These are phyloP conservation scores for Melanargia galathea DNA, from an alignment of 2,888 invertebrate genomes.

Conservation along the genomic window DNA sequence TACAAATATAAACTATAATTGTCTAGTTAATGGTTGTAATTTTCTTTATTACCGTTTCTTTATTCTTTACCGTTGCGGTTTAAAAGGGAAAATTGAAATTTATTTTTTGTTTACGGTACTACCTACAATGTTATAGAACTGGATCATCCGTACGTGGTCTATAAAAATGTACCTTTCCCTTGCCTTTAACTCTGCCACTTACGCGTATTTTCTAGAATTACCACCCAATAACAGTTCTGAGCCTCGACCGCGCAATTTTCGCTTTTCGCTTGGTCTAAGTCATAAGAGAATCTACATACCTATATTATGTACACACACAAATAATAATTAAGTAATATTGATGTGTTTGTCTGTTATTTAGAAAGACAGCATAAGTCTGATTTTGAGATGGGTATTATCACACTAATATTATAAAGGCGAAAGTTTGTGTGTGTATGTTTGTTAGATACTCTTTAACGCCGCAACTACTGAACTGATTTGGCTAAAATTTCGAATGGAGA, in stretches of 20 bases:
- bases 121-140: not conserved
- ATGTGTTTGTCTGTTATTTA: too few species aligned
- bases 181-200: slow-evolving; percentile 46
- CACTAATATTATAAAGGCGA: too few species aligned
- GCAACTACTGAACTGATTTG: too few species aligned
- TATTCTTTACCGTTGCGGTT: not conserved
- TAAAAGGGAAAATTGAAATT: not conserved
- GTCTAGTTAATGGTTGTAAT: too few species aligned
- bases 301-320: too few species aligned
- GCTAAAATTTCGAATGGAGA: too few species aligned
- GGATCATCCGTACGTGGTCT: slow-evolving; percentile 10
- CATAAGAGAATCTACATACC: slow-evolving; percentile 25
- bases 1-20: too few species aligned
- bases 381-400: too few species aligned
- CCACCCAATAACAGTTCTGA: slow-evolving; percentile 61
- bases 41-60: too few species aligned
- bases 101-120: slow-evolving; percentile 9
- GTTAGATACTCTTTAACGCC: too few species aligned
- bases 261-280: slow-evolving; percentile 40
- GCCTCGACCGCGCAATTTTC: slow-evolving; percentile 53
- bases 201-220: slow-evolving; percentile 58
- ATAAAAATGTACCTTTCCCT: slow-evolving; percentile 32
- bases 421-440: too few species aligned
- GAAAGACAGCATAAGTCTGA: too few species aligned
- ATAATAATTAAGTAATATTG: not conserved